Evolutionary conservation across 2,797 vertebrate species (phyloP), one percentile per base, ranked within the genome.

Genomic region (Dromococcyx pavoninus): DNA sequence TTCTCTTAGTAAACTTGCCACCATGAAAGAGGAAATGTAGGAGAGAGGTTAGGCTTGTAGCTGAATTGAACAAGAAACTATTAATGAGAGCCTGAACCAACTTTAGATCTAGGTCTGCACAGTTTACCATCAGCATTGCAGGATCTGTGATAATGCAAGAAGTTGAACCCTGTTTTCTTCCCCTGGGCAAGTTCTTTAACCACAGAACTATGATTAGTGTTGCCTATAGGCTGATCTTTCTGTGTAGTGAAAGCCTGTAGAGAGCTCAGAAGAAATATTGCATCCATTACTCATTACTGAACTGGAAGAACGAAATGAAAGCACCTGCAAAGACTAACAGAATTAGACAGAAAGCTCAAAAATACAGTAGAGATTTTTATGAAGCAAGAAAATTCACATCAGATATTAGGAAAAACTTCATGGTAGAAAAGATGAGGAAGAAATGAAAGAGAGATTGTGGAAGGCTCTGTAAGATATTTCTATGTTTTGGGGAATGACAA

Each of bases 221-320:
- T 92, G 69, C 72, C 69, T 83, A 23, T n/a, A 60, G 75, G 27
- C 18, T 87, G 9, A 1, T 66, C 67, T 89, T 91, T 51, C 70
- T 89, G 28, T 53, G 54, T 77, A 80, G 33, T 83, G 61, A 89
- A 86, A 89, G 32, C 25, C 17, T 89, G 25, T 23, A 67, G 73
- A 88, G 57, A 89, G 18, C 8, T 83, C 50, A 54, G 65, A 89
- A 86, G 69, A 92, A 89, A 93, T 93, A 83, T 61, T 83, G 18
- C 25, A 43, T 84, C 41, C 33, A 77, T 77, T 89, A 79, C 51
- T 70, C 1, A 3, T 25, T 81, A 65, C 9, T 60, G 65, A 89
- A n/a, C 53, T 58, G 41, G 65, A 93, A 71, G 54, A 85, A 82
- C 4, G 0, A 1, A 86, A 76, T 39, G 27, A 80, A 88, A 80